Percentiles rank a stretch among this genome's conserved stretches.
Evolutionary conservation across 2,888 invertebrate species (phyloP).

Genomic region (Lepetodrilus schrolli): DNA sequence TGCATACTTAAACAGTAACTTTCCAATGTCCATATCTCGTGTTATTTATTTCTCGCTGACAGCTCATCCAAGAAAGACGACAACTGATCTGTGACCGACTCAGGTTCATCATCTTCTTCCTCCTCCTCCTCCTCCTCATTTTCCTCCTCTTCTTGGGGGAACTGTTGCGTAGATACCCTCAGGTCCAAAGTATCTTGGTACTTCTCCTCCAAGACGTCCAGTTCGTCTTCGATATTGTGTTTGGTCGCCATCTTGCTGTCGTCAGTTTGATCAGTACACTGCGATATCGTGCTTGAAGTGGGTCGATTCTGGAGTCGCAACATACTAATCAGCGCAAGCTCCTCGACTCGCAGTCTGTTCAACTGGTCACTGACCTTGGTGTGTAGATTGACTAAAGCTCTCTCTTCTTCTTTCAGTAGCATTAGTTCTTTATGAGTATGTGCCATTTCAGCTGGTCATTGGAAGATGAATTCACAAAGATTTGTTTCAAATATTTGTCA

Average conservation of each 20-base stretch:
- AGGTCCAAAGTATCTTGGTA: not conserved
- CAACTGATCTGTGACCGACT: not conserved
- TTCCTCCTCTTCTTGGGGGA: not conserved
- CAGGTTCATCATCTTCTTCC: slow-evolving; percentile 11
- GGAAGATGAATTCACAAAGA: no score
- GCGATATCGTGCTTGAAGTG: not conserved
- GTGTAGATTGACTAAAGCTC: slow-evolving; percentile 49
- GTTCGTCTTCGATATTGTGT: not conserved
- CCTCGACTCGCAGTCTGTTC: slow-evolving; percentile 47
- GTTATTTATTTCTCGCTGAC: not conserved
- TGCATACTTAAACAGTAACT: no score
- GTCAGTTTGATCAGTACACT: not conserved
- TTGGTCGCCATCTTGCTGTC: not conserved
- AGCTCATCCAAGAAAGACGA: slow-evolving; percentile 18
- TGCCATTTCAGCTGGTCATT: no score
- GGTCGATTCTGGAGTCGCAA: not conserved
- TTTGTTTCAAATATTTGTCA: no score
- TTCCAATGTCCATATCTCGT: not conserved
- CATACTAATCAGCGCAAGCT: slow-evolving; percentile 18
- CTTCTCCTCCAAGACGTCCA: not conserved
- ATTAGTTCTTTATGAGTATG: slow-evolving; percentile 49
- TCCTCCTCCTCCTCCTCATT: slow-evolving; percentile 11
- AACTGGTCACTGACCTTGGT: slow-evolving; percentile 58
- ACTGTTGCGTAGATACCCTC: not conserved
- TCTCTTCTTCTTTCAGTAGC: slow-evolving; percentile 54